Base-by-base conservation (phyloP, 2,888 invertebrate species). In the Ophion obscuratus region DNA sequence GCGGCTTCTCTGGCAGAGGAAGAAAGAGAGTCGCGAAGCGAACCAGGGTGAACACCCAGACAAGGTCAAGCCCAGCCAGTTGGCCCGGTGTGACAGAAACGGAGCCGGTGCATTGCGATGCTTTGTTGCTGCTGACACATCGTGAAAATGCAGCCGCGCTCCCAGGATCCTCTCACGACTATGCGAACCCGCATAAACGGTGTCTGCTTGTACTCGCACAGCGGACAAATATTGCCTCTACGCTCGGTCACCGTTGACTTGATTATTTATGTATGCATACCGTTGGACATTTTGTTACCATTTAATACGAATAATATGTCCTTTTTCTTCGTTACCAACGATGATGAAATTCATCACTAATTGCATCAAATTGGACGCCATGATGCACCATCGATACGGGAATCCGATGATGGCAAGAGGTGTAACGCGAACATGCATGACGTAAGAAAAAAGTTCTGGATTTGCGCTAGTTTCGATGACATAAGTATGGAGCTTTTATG, bases 31-130 rank as follows among this genome's bases (percentile, higher is more conserved):
- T 10, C 5, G 36, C 61, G 20, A 10, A 24, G 64, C 83, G 81
- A 61, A 68, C 44, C 59, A 89, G 88, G 91, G 91, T 91, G 91
- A 91, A 91, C 89, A 91, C 89, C 91, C 91, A 91, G 91, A 91
- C 91, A 91, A 91, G 91, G 91, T 91, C 91, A 91, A 84, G 84
- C 84, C 84, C 70, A 81, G 80, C 71, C 80, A 76, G 75, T 84
- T 80, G 84, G 80, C 76, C 80, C 84, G 84, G 64, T 84, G 80
- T 79, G 78, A 73, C 67, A 40, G 85, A 89, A 86, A 62, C 84
- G 68, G 24, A 62, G 70, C 76, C 71, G 70, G 68, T 74, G 75
- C 67, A 59, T 71, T 74, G 68, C 40, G 53, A 36, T 44, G 78
- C 66, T 66, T 61, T 44, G 71, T 80, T 67, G 36, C 59, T 44